A percentile compares a stretch with the other conserved stretches of the same genome.
These are phyloP conservation scores for Anolis sagrei DNA, from an alignment of 2,113 vertebrate genomes.

Conservation along the genomic window DNA sequence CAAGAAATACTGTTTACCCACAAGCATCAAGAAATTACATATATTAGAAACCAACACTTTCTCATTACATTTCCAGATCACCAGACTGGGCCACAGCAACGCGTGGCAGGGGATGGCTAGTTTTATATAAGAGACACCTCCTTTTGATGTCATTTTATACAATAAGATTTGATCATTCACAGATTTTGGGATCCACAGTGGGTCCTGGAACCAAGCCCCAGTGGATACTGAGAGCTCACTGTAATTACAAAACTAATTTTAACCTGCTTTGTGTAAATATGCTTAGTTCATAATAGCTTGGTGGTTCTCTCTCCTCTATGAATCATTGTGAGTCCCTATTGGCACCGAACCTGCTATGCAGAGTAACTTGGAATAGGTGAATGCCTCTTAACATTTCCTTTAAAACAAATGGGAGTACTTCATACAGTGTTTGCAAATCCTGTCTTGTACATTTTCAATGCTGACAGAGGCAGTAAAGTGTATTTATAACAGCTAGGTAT, in stretches of 20 bases:
- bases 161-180: too few relatives aligned
- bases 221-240: neutral
- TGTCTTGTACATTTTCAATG: constrained; percentile 41
- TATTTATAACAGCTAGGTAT: constrained; percentile 78
- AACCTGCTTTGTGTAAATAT: neutral
- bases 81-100: too few relatives aligned
- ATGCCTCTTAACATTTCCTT: constrained; percentile 51
- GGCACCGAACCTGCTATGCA: neutral
- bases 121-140: too few relatives aligned
- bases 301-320: neutral
- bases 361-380: constrained; percentile 46
- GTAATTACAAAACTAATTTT: neutral
- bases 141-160: too few relatives aligned
- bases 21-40: too few relatives aligned
- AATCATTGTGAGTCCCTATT: neutral
- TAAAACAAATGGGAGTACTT: constrained; percentile 65
- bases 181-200: too few relatives aligned
- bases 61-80: too few relatives aligned
- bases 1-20: too few relatives aligned
- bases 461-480: constrained; percentile 74
- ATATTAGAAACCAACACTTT: too few relatives aligned
- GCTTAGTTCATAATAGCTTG: neutral
- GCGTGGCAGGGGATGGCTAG: too few relatives aligned
- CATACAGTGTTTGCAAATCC: constrained; percentile 53
- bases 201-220: neutral